Evolutionary conservation across 1,140 invertebrate species (phyloP).

Genomic region (Drosophila albomicans): DNA sequence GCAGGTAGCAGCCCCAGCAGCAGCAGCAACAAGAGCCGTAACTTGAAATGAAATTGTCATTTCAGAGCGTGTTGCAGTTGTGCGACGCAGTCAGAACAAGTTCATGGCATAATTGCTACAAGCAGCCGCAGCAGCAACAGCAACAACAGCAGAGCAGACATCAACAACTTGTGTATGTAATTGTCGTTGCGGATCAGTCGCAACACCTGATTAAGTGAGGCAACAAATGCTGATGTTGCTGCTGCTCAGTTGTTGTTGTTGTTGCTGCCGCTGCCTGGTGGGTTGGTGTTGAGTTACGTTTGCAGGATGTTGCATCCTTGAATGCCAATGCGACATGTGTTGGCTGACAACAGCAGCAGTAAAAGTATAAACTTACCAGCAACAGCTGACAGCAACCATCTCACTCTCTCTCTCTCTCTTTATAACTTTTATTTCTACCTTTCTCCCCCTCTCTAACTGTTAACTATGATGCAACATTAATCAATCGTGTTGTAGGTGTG

Average conservation of each 20-base stretch:
- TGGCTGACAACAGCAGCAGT: constrained; percentile 61
- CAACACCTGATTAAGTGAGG: constrained; percentile 83
- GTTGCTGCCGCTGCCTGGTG: constrained; percentile 55
- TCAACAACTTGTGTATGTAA: constrained; percentile 63
- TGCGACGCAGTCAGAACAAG: constrained; percentile 69
- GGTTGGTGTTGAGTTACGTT: constrained; percentile 68
- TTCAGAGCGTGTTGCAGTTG: constrained; percentile 63
- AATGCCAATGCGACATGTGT: constrained; percentile 64
- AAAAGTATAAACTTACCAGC: constrained; percentile 69
- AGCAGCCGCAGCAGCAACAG: constrained; percentile 53
- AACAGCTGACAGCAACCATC: constrained; percentile 38
- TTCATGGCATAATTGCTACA: constrained; percentile 78
- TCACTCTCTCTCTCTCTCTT: neutral
- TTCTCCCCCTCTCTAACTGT: neutral
- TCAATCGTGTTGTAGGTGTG: constrained; percentile 49
- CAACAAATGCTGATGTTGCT: constrained; percentile 35
- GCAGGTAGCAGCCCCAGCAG: neutral
- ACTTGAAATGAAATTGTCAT: constrained; percentile 79
- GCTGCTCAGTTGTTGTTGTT: constrained; percentile 12
- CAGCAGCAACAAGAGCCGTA: constrained; percentile 4
- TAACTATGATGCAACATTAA: constrained; percentile 38
- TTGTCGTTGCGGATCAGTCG: constrained; percentile 79
- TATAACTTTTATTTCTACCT: no score
- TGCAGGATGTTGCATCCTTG: constrained; percentile 57
- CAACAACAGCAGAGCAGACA: constrained; percentile 27